These are phyloP conservation scores for Drosophila nr. medialis DNA, from an alignment of 2,888 invertebrate species.

Conservation along the genomic window DNA sequence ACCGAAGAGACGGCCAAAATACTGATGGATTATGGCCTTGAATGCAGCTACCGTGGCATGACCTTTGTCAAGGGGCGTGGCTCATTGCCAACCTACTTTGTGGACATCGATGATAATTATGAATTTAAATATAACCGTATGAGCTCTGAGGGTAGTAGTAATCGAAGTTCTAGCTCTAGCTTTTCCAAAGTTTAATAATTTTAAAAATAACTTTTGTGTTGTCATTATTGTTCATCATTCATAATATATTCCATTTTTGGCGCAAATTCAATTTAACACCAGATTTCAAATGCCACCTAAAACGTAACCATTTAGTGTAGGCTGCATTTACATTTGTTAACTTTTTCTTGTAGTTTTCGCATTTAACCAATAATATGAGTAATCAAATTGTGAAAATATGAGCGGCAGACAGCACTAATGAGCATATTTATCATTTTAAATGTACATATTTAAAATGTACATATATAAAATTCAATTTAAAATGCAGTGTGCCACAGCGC, in stretches of 20 bases:
- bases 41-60: conserved; percentile 89
- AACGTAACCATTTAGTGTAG: not conserved
- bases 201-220: not conserved
- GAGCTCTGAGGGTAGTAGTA: accelerated
- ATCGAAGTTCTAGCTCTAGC: not conserved
- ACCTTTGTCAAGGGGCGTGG: conserved; percentile 89
- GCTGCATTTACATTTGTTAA: no score
- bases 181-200: not conserved
- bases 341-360: not conserved
- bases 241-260: not conserved
- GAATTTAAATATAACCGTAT: conserved; percentile 64
- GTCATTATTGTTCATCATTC: not conserved
- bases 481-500: not conserved
- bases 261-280: not conserved
- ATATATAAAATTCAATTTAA: not conserved
- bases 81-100: conserved; percentile 89
- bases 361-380: not conserved
- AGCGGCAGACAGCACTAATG: not conserved
- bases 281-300: not conserved
- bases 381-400: not conserved
- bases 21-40: conserved; percentile 88
- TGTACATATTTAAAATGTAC: not conserved
- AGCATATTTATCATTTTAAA: not conserved
- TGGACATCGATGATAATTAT: conserved; percentile 88
- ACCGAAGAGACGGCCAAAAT: conserved; percentile 90